Evolutionary conservation across 2,888 invertebrate species (phyloP), one percentile per base, ranked within the genome.

Genomic region (Megaustenia siamemsis): DNA sequence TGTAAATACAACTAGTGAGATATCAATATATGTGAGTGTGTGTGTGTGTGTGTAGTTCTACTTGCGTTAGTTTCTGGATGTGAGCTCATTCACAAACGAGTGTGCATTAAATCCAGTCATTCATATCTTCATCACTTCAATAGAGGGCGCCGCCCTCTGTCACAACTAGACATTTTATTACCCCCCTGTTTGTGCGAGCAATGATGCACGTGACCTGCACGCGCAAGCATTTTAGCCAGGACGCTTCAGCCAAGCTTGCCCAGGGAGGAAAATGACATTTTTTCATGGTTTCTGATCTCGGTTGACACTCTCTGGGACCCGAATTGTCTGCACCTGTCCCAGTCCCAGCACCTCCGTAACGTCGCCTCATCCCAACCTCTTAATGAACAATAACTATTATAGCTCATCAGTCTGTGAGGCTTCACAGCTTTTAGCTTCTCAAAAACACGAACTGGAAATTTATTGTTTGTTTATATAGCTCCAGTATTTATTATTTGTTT

Each of bases 261-360:
- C 76, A 12, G 6, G 53, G 78, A 35, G 63, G 12, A 56, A 63
- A 78, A 63, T 63, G 78, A 35, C n/a, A 21, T 49, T 78, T 63
- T 68, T 63, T 78, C 71, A 73, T 73, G 45, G 71, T 73, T 45
- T 43, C n/a, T 73, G 43, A 73, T 73, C 28, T n/a, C 12, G n/a
- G n/a, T 21, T 45, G 56, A 45, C 76, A 76, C 76, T 56, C 53
- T 15, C 40, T 56, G n/a, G 12, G 43, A 12, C 43, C 63, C 40
- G 43, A 78, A 78, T 63, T 78, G 63, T 40, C 78, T 78, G 78
- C 78, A 78, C 78, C 78, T 78, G 78, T 63, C 78, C 78, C 24
- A 32, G 28, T 18, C 28, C 35, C 56, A 32, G 21, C 21, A 28
- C 18, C 18, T 32, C 43, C 75, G 45, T 49, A 49, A 18, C 38